Evolutionary conservation across 2,797 vertebrate species (phyloP).

Genomic region (Okamejei kenojei): DNA sequence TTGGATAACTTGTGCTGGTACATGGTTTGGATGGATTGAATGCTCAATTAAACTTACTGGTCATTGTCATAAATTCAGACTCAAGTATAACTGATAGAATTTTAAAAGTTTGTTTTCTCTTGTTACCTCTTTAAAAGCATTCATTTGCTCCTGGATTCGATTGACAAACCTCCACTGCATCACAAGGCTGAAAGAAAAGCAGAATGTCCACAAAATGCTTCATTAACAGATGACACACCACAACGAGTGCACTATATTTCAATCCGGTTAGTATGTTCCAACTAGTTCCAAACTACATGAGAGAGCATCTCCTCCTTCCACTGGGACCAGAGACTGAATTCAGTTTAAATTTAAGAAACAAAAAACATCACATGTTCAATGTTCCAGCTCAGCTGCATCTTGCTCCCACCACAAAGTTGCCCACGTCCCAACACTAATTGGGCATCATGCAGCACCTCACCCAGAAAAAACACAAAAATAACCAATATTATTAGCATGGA

Average conservation of each 20-base stretch:
- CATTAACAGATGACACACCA: background rate
- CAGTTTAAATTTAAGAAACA: background rate
- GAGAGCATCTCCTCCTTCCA: background rate
- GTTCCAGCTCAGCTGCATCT: background rate
- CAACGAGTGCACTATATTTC: background rate
- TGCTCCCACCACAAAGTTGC: background rate
- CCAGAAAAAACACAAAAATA: background rate
- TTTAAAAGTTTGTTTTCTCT: background rate
- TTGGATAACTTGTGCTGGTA: too few species aligned
- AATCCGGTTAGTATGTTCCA: too few species aligned
- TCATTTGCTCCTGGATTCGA: slow-evolving; percentile 92
- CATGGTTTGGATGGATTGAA: too few species aligned
- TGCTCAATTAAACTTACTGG: background rate
- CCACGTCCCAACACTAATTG: background rate
- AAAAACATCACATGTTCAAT: background rate
- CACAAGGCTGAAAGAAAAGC: slow-evolving; percentile 68
- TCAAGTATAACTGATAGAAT: too few species aligned
- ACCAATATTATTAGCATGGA: background rate
- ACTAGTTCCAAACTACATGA: background rate
- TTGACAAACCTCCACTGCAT: slow-evolving; percentile 98
- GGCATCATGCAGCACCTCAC: background rate
- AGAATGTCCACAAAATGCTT: slow-evolving; percentile 16
- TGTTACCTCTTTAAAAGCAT: slow-evolving; percentile 87
- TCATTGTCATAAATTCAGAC: background rate
- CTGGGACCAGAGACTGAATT: background rate